Conservation (phyloP, 2,888 invertebrate genomes). For the Galerucella calmariensis region DNA sequence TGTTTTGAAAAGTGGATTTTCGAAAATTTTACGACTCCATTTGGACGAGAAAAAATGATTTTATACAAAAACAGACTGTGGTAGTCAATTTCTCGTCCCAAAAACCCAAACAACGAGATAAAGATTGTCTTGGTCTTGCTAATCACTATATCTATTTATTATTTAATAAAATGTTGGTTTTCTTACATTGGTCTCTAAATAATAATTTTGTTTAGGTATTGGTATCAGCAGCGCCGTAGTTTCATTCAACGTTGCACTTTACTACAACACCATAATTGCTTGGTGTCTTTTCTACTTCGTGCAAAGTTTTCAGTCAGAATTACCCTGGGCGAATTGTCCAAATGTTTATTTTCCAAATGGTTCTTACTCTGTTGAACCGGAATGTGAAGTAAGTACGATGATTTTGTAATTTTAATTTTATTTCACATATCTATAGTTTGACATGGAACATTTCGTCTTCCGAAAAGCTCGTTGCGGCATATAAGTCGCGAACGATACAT, state of each 20-base stretch:
- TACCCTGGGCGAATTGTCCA: slow-evolving; percentile 94
- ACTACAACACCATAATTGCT: slow-evolving; percentile 97
- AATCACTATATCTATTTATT: too few relatives aligned
- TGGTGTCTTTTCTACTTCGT: slow-evolving; percentile 97
- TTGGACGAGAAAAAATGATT: too few relatives aligned
- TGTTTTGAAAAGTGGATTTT: too few relatives aligned
- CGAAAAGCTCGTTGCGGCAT: too few relatives aligned
- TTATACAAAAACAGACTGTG: too few relatives aligned
- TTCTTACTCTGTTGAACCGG: slow-evolving; percentile 82
- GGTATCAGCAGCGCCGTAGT: slow-evolving; percentile 96
- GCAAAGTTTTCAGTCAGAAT: slow-evolving; percentile 90
- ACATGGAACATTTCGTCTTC: too few relatives aligned
- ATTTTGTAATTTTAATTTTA: background rate
- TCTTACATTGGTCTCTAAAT: background rate
- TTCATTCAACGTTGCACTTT: slow-evolving; percentile 94
- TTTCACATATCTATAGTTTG: background rate
- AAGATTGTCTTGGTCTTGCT: too few relatives aligned
- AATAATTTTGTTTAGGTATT: slow-evolving; percentile 70
- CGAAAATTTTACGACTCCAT: too few relatives aligned
- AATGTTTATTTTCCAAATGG: slow-evolving; percentile 83
- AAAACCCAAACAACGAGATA: too few relatives aligned
- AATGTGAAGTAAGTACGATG: slow-evolving; percentile 76
- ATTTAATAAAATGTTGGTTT: too few relatives aligned
- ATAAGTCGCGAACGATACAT: too few relatives aligned
- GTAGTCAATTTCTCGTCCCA: too few relatives aligned